Evolutionary conservation across 2,797 vertebrate species (phyloP).

Genomic region (Halcyon smyrnensis): DNA sequence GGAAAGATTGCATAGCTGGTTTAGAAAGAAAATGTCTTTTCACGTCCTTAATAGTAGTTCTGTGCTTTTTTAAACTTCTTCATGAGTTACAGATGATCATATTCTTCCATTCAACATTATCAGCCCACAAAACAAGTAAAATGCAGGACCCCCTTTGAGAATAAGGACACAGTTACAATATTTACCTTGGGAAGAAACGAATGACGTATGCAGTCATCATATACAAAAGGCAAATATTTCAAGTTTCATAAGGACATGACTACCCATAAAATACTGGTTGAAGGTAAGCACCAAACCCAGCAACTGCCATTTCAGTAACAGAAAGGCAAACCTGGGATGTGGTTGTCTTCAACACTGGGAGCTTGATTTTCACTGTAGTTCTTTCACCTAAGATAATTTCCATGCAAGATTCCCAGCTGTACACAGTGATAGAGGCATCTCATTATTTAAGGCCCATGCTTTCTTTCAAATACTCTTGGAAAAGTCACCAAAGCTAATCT

Average conservation of each 20-base stretch:
- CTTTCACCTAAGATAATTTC: background rate
- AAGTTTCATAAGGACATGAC: slow-evolving; percentile 51
- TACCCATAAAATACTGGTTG: slow-evolving; percentile 8
- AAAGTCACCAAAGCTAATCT: background rate
- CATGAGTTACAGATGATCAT: background rate
- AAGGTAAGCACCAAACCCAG: slow-evolving; percentile 68
- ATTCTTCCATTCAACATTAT: background rate
- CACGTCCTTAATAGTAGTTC: slow-evolving; percentile 59
- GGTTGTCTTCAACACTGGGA: slow-evolving; percentile 39
- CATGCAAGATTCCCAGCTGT: slow-evolving; percentile 18
- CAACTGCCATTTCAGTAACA: background rate
- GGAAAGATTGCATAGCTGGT: slow-evolving; percentile 87
- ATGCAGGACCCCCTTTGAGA: background rate
- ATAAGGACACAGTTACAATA: background rate
- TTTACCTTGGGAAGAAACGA: background rate
- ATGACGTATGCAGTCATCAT: background rate
- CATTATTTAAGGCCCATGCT: slow-evolving; percentile 45
- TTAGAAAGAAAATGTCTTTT: slow-evolving; percentile 74
- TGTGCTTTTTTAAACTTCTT: slow-evolving; percentile 67
- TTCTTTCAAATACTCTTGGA: background rate
- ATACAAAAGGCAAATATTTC: slow-evolving; percentile 56
- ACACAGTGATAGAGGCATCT: slow-evolving; percentile 57
- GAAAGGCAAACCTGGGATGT: slow-evolving; percentile 15
- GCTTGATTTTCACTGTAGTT: background rate
- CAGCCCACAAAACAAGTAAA: background rate